Evolutionary conservation across 2,113 vertebrate genomes (phyloP).

Genomic region (Mesembrinibis cayennensis): DNA sequence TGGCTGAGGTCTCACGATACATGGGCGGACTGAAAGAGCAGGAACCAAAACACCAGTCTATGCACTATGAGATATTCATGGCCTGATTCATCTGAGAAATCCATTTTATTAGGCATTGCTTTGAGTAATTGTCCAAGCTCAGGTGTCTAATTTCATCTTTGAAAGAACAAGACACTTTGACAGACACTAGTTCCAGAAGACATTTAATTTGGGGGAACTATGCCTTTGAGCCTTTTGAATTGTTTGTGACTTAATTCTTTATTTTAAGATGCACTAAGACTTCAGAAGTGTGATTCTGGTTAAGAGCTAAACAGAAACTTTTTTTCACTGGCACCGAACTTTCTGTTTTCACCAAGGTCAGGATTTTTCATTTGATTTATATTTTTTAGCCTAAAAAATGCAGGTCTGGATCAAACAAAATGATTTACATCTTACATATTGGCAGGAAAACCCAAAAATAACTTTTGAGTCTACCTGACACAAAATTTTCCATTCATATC

Average conservation of each 20-base stretch:
- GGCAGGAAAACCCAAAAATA: neutral
- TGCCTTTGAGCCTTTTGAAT: neutral
- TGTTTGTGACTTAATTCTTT: neutral
- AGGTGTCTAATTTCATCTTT: neutral
- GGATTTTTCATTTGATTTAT: neutral
- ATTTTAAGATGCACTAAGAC: neutral
- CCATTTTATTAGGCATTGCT: neutral
- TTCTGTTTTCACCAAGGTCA: neutral
- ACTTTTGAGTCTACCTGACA: neutral
- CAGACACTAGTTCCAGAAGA: neutral
- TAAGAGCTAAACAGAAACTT: neutral
- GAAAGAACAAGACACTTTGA: neutral
- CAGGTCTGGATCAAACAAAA: neutral
- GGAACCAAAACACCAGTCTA: neutral
- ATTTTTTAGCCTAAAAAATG: neutral
- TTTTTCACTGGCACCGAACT: neutral
- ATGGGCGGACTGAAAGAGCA: neutral
- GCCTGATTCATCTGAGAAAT: neutral
- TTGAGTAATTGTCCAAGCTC: neutral
- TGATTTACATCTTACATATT: neutral
- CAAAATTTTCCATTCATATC: neutral
- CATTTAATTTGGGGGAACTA: neutral
- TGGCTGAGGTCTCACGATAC: neutral
- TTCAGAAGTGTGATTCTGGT: neutral
- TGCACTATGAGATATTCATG: neutral